Conservation (phyloP, 2,888 invertebrate genomes). For the Dermolepida albohirtum region DNA sequence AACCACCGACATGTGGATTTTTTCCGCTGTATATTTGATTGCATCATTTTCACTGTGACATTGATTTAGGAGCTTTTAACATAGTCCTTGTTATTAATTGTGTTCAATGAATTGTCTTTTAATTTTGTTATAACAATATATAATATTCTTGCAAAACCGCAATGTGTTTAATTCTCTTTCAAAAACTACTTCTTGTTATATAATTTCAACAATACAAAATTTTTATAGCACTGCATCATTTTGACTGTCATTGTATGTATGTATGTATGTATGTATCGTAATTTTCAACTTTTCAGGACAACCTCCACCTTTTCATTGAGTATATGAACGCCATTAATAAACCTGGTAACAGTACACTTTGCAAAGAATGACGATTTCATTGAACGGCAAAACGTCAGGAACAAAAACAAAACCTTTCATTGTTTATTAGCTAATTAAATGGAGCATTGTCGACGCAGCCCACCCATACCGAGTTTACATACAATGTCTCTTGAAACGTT, state of each 20-base stretch:
- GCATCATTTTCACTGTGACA: too few species aligned
- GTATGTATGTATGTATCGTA: background rate
- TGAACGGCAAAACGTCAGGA: conserved; percentile 15
- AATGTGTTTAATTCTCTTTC: too few species aligned
- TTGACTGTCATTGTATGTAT: background rate
- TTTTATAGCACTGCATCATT: too few species aligned
- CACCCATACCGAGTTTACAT: conserved; percentile 35
- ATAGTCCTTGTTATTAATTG: too few species aligned
- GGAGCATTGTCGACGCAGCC: conserved; percentile 20
- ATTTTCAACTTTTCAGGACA: conserved; percentile 14
- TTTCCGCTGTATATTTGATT: too few species aligned
- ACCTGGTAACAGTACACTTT: background rate
- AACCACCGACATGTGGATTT: too few species aligned
- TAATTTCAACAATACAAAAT: too few species aligned
- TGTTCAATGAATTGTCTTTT: too few species aligned
- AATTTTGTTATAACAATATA: too few species aligned
- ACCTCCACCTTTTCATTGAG: conserved; percentile 9
- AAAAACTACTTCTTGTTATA: too few species aligned
- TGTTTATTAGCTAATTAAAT: conserved; percentile 37
- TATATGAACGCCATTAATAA: background rate
- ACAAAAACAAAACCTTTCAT: conserved; percentile 19
- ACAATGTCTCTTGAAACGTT: conserved; percentile 17
- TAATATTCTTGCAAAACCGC: too few species aligned
- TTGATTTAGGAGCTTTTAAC: too few species aligned
- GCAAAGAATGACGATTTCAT: conserved; percentile 10